Percentiles rank a stretch among this genome's conserved stretches.
These are phyloP conservation scores for Thera obeliscata DNA, from an alignment of 2,888 invertebrate species.

Conservation along the genomic window DNA sequence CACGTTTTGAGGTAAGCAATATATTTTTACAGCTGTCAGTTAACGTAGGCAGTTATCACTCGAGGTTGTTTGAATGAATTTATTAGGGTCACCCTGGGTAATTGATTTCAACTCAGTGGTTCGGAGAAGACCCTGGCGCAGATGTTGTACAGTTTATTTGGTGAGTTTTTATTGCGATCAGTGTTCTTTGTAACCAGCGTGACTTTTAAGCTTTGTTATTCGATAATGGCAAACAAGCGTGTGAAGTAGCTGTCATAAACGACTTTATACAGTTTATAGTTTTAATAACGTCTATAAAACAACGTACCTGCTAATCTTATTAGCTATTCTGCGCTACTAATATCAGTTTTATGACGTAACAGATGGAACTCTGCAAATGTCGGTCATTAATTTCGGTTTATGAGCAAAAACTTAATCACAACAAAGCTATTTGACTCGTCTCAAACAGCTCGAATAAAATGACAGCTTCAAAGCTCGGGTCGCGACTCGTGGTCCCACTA, in stretches of 20 bases:
- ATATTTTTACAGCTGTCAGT: conserved; percentile 42
- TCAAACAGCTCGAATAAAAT: no score
- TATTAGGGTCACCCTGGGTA: conserved; percentile 45
- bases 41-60: conserved; percentile 35
- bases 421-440: conserved; percentile 24
- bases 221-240: neutral
- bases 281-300: neutral
- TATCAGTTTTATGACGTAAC: conserved; percentile 49
- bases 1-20: no score
- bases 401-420: conserved; percentile 44
- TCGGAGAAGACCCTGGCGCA: conserved; percentile 41
- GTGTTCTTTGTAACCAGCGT: conserved; percentile 14
- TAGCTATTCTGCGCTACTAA: conserved; percentile 31
- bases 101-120: conserved; percentile 48
- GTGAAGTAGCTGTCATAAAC: neutral
- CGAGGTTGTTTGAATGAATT: conserved; percentile 41
- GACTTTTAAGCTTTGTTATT: neutral
- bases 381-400: conserved; percentile 51
- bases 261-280: neutral
- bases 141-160: conserved; percentile 37
- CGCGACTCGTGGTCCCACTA: no score
- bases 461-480: no score
- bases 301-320: neutral
- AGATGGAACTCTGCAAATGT: conserved; percentile 46
- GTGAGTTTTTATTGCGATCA: conserved; percentile 24